These are phyloP conservation scores for Diachasma alloeum DNA, from an alignment of 1,140 invertebrate species.

Conservation along the genomic window DNA sequence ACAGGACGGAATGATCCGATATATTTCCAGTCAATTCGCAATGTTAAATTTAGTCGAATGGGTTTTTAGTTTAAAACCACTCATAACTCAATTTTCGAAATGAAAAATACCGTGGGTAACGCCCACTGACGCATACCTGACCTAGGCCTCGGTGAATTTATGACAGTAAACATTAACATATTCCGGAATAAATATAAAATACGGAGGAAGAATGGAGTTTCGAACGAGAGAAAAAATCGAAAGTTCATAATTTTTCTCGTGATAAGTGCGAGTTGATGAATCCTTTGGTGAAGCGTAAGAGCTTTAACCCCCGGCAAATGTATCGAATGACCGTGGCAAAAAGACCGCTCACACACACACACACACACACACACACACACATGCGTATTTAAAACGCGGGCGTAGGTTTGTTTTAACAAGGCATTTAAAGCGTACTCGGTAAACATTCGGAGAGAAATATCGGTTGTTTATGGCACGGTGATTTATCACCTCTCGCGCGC, in stretches of 20 bases:
- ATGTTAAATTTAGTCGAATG: not conserved
- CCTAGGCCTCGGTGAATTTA: constrained; percentile 2
- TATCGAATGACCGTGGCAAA: constrained; percentile 12
- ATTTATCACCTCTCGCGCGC: constrained; percentile 60
- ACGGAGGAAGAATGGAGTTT: not conserved
- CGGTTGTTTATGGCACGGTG: constrained; percentile 63
- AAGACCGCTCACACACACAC: constrained; percentile 17
- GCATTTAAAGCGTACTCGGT: constrained; percentile 66
- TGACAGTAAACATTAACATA: not conserved
- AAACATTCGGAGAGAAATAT: constrained; percentile 66
- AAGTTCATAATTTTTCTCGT: not conserved
- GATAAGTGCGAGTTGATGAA: not conserved
- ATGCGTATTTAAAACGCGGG: constrained; percentile 28
- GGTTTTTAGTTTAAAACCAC: constrained; percentile 9
- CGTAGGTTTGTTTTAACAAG: constrained; percentile 67
- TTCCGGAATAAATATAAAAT: not conserved
- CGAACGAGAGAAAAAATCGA: not conserved
- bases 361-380: constrained; percentile 20
- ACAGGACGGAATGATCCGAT: not conserved
- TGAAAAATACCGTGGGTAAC: not conserved
- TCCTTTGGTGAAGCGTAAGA: not conserved
- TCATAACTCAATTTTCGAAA: constrained; percentile 7
- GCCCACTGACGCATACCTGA: not conserved
- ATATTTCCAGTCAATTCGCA: not conserved
- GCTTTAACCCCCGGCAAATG: not conserved